Evolutionary conservation across 2,888 invertebrate genomes (phyloP).

Genomic region (Caenorhabditis parvicauda): DNA sequence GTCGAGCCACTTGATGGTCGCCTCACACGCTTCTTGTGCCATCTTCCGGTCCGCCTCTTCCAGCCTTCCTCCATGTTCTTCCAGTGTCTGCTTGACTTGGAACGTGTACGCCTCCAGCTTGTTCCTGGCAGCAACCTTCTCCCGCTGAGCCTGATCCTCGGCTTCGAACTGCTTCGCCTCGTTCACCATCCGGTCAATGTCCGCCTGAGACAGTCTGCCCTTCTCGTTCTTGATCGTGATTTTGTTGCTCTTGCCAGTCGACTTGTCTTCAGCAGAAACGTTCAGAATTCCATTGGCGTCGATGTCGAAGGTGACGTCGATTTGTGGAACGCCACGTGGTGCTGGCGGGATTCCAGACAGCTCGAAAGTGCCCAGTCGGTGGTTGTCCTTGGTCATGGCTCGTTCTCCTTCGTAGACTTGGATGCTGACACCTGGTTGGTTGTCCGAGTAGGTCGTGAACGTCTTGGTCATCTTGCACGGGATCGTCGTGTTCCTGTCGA

Average conservation of each 20-base stretch:
- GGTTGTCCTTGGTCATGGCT: constrained; percentile 66
- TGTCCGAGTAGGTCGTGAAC: constrained; percentile 88
- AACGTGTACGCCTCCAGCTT: constrained; percentile 78
- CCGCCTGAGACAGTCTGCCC: constrained; percentile 83
- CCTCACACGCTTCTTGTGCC: constrained; percentile 83
- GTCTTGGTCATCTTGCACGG: constrained; percentile 63
- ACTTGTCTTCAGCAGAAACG: constrained; percentile 57
- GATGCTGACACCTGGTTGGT: constrained; percentile 84
- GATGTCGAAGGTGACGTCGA: constrained; percentile 66
- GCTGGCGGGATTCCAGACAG: constrained; percentile 65
- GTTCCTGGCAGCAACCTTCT: constrained; percentile 76
- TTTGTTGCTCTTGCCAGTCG: constrained; percentile 55
- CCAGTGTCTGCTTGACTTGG: constrained; percentile 49
- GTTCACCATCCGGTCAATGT: constrained; percentile 80
- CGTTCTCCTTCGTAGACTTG: constrained; percentile 73
- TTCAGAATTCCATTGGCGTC: constrained; percentile 63
- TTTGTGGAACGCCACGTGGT: constrained; percentile 65
- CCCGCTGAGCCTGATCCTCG: constrained; percentile 69
- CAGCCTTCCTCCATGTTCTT: constrained; percentile 77
- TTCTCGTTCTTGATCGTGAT: constrained; percentile 67
- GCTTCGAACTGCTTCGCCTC: constrained; percentile 85
- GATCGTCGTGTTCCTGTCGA: constrained; percentile 71
- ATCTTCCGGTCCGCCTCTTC: constrained; percentile 78
- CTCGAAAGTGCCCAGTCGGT: constrained; percentile 61
- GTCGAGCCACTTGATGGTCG: constrained; percentile 76